Conservation (phyloP, 2,797 vertebrate species). For the Anguilla obscura region DNA sequence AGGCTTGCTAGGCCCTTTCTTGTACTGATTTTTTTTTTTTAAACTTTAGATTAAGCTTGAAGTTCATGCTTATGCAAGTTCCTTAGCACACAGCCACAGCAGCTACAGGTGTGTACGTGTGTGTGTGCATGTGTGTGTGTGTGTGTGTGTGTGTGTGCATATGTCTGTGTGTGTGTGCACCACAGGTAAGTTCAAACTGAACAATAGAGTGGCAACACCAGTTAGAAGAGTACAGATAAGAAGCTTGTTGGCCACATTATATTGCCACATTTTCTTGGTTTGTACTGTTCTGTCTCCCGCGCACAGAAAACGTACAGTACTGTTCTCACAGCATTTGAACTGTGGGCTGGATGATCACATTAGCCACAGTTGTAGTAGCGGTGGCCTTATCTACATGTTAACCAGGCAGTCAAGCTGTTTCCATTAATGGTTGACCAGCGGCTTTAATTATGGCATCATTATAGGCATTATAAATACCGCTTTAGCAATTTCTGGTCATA, state of each 20-base stretch:
- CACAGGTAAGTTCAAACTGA: background rate
- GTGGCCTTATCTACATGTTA: background rate
- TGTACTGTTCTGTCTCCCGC: background rate
- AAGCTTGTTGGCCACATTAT: background rate
- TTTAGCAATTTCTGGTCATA: background rate
- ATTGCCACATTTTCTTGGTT: background rate
- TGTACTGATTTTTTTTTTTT: background rate
- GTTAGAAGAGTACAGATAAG: background rate
- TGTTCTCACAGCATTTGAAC: background rate
- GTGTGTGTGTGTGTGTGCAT: background rate
- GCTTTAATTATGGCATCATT: background rate
- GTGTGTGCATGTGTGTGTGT: background rate
- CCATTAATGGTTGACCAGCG: background rate
- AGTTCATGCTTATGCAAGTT: background rate
- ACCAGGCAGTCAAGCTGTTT: background rate
- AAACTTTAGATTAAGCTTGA: background rate
- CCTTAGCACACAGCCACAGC: background rate
- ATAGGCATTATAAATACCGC: background rate
- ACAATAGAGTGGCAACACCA: background rate
- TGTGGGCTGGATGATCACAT: background rate
- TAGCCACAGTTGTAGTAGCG: background rate
- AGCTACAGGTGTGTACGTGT: background rate
- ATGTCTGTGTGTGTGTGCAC: background rate
- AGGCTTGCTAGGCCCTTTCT: background rate
- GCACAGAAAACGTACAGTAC: background rate